A percentile compares a stretch with the other conserved stretches of the same genome.
Conservation (phyloP, 2,797 vertebrate genomes). For the Rhinophrynus dorsalis region DNA sequence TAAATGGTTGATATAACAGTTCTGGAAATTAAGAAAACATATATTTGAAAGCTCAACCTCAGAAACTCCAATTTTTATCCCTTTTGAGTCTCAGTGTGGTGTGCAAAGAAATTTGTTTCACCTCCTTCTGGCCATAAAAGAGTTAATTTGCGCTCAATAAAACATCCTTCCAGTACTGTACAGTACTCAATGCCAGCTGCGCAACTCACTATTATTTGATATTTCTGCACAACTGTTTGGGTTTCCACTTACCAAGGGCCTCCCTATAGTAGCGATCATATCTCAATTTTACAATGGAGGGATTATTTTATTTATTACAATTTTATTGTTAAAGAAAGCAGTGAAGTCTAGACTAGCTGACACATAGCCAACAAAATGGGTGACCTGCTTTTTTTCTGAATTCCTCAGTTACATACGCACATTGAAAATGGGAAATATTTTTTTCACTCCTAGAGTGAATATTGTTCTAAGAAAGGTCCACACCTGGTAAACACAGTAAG, state of each 20-base stretch:
- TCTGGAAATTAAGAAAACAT: too few species aligned
- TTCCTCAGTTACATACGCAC: background rate
- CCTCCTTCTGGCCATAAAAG: too few species aligned
- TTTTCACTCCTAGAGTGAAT: background rate
- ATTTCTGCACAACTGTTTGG: conserved; percentile 35
- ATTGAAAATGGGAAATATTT: conserved; percentile 1
- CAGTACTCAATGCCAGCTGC: conserved; percentile 17
- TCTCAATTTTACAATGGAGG: conserved; percentile 21
- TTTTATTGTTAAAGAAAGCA: conserved; percentile 48
- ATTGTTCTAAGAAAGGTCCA: background rate
- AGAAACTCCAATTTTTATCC: too few species aligned
- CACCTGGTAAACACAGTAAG: conserved; percentile 6
- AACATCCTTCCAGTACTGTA: too few species aligned
- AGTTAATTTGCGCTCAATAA: too few species aligned
- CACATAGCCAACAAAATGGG: conserved; percentile 22
- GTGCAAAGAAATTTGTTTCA: too few species aligned
- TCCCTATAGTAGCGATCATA: conserved; percentile 29
- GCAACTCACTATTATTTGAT: conserved; percentile 14
- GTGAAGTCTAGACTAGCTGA: conserved; percentile 38
- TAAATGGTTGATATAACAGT: too few species aligned
- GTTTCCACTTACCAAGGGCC: conserved; percentile 33
- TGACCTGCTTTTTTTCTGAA: conserved; percentile 2
- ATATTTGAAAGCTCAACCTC: too few species aligned
- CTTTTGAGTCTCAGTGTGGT: too few species aligned
- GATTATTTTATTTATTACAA: conserved; percentile 46